phyloP scores from a whole-genome alignment of 1,140 invertebrate genomes.

The Eupristina koningsbergeri region DNA sequence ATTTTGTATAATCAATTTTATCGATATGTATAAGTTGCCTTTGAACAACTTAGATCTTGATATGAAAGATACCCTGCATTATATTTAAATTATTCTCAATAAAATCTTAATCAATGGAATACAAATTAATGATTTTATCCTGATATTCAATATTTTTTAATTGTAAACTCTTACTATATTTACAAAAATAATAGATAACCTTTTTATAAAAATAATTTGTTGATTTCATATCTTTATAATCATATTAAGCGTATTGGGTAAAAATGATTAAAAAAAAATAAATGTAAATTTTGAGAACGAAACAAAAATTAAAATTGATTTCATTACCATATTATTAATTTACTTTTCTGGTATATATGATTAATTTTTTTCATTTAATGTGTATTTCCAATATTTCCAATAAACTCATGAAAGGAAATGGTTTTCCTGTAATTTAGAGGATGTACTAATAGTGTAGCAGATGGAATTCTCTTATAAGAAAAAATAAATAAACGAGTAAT shows the following conservation, averaged over 20 bases:
- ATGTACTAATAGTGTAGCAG: slow-evolving; percentile 5
- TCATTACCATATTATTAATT: too few species aligned
- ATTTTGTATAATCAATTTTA: too few species aligned
- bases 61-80: slow-evolving; percentile 36
- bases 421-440: neutral
- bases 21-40: too few species aligned
- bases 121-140: slow-evolving; percentile 28
- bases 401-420: slow-evolving; percentile 22
- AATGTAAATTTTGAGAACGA: too few species aligned
- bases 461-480: neutral
- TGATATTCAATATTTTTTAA: slow-evolving; percentile 20
- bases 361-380: slow-evolving; percentile 1
- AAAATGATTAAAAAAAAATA: too few species aligned
- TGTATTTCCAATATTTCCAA: neutral
- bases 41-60: slow-evolving; percentile 26
- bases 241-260: too few species aligned
- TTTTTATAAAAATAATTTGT: neutral
- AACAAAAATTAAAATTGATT: too few species aligned
- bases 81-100: slow-evolving; percentile 19
- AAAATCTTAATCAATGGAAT: slow-evolving; percentile 43
- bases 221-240: too few species aligned
- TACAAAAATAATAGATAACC: too few species aligned
- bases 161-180: neutral
- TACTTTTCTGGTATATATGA: too few species aligned
- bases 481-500: slow-evolving; percentile 27